Percentiles rank a stretch among this genome's conserved stretches.
phyloP scores from a whole-genome alignment of 2,797 vertebrate species.

The Helarctos malayanus region DNA sequence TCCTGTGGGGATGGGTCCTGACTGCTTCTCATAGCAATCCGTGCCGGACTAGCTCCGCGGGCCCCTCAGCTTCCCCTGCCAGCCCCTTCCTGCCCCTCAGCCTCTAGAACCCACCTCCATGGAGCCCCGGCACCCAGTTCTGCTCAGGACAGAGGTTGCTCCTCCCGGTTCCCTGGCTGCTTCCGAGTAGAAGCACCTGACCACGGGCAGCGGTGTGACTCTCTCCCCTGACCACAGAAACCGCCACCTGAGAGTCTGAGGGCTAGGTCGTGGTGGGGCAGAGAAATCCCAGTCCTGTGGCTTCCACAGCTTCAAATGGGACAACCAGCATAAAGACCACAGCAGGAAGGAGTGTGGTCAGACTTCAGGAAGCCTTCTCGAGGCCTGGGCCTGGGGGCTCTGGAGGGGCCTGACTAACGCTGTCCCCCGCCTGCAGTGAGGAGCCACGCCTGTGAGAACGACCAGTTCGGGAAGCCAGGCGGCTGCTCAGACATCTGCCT shows the following conservation, averaged over 20 bases:
- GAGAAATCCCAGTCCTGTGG: neutral
- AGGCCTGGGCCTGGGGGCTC: neutral
- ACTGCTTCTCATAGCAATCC: neutral
- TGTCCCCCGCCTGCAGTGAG: conserved; percentile 88
- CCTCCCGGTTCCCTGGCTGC: neutral
- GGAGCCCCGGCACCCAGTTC: neutral
- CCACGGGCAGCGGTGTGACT: neutral
- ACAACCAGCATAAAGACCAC: neutral
- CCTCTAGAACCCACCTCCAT: neutral
- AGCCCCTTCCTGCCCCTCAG: neutral
- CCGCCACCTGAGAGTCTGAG: neutral
- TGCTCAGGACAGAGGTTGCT: neutral
- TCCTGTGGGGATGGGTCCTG: neutral
- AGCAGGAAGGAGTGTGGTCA: neutral
- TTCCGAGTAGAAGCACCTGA: neutral
- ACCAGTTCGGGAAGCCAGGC: conserved; percentile 96
- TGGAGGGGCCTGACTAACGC: neutral
- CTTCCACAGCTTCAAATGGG: conserved; percentile 26
- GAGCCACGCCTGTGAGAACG: conserved; percentile 96
- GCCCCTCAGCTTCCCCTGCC: neutral
- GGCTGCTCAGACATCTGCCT: conserved; percentile 99
- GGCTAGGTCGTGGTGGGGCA: neutral
- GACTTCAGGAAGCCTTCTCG: neutral
- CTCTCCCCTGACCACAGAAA: neutral
- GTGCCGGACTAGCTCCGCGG: neutral